Evolutionary conservation across 2,888 invertebrate genomes (phyloP), one percentile per base, ranked within the genome.

Genomic region (Sphecodes monilicornis): DNA sequence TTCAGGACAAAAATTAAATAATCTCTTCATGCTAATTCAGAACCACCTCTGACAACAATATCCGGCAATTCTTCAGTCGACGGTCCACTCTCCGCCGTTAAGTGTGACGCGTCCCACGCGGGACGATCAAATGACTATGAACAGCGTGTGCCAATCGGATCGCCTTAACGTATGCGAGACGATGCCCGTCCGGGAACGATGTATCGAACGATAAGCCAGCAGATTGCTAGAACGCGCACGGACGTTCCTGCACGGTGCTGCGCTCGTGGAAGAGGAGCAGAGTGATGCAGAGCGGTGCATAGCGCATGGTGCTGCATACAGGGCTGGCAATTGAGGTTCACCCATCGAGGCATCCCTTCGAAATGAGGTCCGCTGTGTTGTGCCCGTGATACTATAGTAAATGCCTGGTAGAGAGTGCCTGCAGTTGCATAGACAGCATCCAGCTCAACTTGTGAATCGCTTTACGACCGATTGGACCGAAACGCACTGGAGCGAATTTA

Each of bases 191-290:
- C 57, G 57, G 32, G 68, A 36, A 66, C 73, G 66, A 79, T 76
- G 69, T 77, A 82, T 78, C 76, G 74, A 79, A 82, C 78, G 85
- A 86, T 86, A 86, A 86, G 84, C 85, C 50, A 16, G 41, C 66
- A 76, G 76, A 82, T 79, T 74, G 74, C 36, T 43, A 78, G 54
- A 69, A 78, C 77, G 81, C 76, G 66, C 36, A 71, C 39, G 72
- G 36, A 32, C 72, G 75, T 72, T 36, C 46, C 43, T 29, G 50
- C 26, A 32, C n/a, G 60, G 32, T 16, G 16, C 60, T 36, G 26
- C 57, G 29, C 46, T 54, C 54, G 39, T 39, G 39, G 39, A 68
- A 22, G 68, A 73, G 36, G 39, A 78, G 60, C 60, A 80, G 43
- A 68, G 50, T 16, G 60, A 6, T 29, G 60, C 60, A 5, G 76